Conservation (phyloP, 1,140 invertebrate species). For the Bombus superbus region DNA sequence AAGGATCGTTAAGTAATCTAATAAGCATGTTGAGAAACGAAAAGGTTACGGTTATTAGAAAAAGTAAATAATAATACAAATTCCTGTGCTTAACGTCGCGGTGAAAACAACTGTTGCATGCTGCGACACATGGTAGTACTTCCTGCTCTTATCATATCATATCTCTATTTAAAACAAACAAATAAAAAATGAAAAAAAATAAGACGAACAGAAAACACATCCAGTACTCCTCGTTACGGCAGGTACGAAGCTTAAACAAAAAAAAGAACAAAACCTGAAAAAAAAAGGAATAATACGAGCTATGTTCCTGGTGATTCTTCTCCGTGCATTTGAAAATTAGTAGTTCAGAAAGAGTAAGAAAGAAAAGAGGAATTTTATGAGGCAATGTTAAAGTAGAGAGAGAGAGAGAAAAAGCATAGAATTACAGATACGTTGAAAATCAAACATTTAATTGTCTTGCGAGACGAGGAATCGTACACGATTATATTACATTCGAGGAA, state of each 20-base stretch:
- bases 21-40: neutral
- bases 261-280: neutral
- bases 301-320: constrained; percentile 75
- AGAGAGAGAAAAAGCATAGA: constrained; percentile 34
- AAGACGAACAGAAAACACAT: constrained; percentile 24
- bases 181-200: neutral
- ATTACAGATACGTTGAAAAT: constrained; percentile 73
- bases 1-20: constrained; percentile 43
- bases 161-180: constrained; percentile 36
- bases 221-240: constrained; percentile 61
- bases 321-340: constrained; percentile 71
- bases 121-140: constrained; percentile 68
- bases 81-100: constrained; percentile 52
- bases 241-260: constrained; percentile 51
- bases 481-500: constrained; percentile 51
- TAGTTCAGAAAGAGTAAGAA: constrained; percentile 55
- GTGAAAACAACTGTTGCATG: constrained; percentile 61
- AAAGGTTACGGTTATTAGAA: neutral
- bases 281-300: constrained; percentile 54
- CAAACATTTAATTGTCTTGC: constrained; percentile 72
- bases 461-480: constrained; percentile 56
- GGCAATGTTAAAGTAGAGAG: constrained; percentile 55
- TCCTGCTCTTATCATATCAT: constrained; percentile 69
- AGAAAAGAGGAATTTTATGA: constrained; percentile 46
- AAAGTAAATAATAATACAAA: constrained; percentile 29